These are phyloP conservation scores for Archegozetes longisetosus DNA, from an alignment of 1,140 invertebrate species.

Conservation along the genomic window DNA sequence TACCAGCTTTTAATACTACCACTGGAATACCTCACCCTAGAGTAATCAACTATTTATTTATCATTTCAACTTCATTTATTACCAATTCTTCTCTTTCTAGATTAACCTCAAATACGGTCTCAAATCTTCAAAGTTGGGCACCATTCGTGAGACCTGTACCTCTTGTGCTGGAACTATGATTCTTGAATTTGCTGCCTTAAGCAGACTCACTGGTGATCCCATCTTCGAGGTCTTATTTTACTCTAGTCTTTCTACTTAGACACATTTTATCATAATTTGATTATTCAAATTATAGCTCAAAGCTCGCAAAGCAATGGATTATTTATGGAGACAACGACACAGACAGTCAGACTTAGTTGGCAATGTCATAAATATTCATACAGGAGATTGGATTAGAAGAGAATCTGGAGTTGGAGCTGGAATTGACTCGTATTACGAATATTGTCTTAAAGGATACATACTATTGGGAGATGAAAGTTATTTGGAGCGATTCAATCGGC, in stretches of 20 bases:
- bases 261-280: background rate
- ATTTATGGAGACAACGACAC: slow-evolving; percentile 84
- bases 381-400: slow-evolving; percentile 86
- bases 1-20: slow-evolving; percentile 93
- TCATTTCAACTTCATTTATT: background rate
- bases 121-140: slow-evolving; percentile 50
- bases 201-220: slow-evolving; percentile 72
- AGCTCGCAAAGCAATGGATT: slow-evolving; percentile 89
- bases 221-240: slow-evolving; percentile 56
- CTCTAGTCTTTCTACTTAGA: background rate
- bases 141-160: slow-evolving; percentile 78
- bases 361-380: slow-evolving; percentile 86
- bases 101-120: slow-evolving; percentile 79
- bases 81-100: slow-evolving; percentile 34
- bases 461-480: slow-evolving; percentile 67
- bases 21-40: slow-evolving; percentile 92
- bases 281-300: slow-evolving; percentile 44
- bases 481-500: slow-evolving; percentile 73
- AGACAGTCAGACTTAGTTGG: slow-evolving; percentile 70
- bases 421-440: slow-evolving; percentile 94
- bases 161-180: slow-evolving; percentile 98
- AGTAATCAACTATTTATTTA: slow-evolving; percentile 36
- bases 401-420: slow-evolving; percentile 97
- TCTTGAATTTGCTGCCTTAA: slow-evolving; percentile 88
- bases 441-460: slow-evolving; percentile 78